A percentile compares a stretch with the other conserved stretches of the same genome.
Evolutionary conservation across 2,797 vertebrate species (phyloP).

Genomic region (Malacoctenus gilli): DNA sequence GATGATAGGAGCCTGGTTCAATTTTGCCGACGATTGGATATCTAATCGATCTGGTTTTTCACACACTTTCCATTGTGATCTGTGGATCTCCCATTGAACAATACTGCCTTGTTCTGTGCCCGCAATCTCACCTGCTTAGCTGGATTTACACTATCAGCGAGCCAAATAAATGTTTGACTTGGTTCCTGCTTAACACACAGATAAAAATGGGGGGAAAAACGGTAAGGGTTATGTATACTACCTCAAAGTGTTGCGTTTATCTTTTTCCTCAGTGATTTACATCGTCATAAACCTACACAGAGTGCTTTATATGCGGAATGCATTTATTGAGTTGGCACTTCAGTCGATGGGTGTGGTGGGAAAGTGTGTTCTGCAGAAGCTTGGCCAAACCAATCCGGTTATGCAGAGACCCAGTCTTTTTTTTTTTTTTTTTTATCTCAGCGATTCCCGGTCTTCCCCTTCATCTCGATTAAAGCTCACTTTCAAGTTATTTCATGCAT

Average conservation of each 20-base stretch:
- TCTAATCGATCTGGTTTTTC: background rate
- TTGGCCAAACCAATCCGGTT: conserved; percentile 56
- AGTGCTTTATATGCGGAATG: background rate
- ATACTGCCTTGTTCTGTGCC: background rate
- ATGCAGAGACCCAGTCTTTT: conserved; percentile 29
- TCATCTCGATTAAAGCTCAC: too few species aligned
- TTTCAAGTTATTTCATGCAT: background rate
- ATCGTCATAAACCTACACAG: background rate
- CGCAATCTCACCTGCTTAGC: background rate
- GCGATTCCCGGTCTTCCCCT: background rate
- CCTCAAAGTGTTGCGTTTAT: too few species aligned
- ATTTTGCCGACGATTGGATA: background rate
- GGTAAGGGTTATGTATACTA: too few species aligned
- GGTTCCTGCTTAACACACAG: background rate
- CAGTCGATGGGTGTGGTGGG: conserved; percentile 64
- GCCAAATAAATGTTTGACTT: conserved; percentile 7
- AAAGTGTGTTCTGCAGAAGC: conserved; percentile 47
- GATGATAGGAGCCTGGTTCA: background rate
- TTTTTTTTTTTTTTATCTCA: background rate
- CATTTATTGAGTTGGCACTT: conserved; percentile 12
- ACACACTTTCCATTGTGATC: background rate
- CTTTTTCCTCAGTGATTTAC: too few species aligned
- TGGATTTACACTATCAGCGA: background rate
- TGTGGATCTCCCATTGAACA: background rate
- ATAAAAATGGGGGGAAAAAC: background rate